Conservation (phyloP, 2,113 vertebrate genomes). For the Cyanoliseus patagonus region DNA sequence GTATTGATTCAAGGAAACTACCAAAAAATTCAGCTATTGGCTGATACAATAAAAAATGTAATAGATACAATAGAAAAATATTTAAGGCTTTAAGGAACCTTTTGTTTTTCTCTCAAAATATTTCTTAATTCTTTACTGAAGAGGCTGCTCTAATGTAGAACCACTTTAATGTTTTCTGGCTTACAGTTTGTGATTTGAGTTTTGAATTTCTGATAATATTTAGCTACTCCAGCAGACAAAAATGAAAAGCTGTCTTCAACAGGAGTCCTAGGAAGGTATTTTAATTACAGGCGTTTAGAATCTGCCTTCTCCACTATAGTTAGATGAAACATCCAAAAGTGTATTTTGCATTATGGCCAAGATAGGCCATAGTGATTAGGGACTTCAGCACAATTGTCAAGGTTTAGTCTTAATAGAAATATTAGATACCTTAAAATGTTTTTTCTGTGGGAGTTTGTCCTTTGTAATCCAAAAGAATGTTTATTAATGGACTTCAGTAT, state of each 20-base stretch:
- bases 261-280: background rate
- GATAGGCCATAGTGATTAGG: background rate
- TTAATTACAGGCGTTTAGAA: background rate
- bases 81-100: background rate
- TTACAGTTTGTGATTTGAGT: background rate
- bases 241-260: background rate
- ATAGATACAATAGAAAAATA: background rate
- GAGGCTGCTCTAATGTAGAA: background rate
- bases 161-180: background rate
- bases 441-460: background rate
- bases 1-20: background rate
- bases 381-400: accelerated
- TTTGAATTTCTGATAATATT: background rate
- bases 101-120: background rate
- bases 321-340: background rate
- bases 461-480: background rate
- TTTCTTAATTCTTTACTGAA: background rate
- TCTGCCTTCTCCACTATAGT: background rate
- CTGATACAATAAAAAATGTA: background rate
- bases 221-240: background rate
- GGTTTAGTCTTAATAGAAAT: background rate
- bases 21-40: background rate
- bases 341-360: background rate
- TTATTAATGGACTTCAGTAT: background rate
- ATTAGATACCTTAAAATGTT: background rate